Evolutionary conservation across 1,140 invertebrate species (phyloP).

Genomic region (Lepidotrigona ventralis): DNA sequence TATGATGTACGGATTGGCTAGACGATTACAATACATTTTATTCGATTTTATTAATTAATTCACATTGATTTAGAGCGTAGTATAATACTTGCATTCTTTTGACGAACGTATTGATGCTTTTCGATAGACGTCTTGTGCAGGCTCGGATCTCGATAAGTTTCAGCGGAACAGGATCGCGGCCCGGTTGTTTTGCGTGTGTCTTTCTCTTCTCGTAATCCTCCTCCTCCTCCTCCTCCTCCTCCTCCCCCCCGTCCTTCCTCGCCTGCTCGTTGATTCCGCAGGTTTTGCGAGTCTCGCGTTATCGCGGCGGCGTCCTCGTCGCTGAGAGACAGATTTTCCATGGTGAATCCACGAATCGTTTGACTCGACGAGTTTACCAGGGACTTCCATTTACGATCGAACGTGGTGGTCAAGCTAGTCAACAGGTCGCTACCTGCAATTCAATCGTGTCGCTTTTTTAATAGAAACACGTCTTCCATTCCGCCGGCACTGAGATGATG

Average conservation of each 20-base stretch:
- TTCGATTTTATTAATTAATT: neutral
- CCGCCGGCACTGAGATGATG: too few relatives aligned
- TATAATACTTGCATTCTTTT: slow-evolving; percentile 68
- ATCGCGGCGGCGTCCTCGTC: slow-evolving; percentile 44
- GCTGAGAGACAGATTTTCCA: slow-evolving; percentile 55
- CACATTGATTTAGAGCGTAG: neutral
- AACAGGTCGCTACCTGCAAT: slow-evolving; percentile 84
- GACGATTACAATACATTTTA: neutral
- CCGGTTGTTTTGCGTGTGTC: neutral
- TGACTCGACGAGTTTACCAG: slow-evolving; percentile 79
- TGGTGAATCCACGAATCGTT: slow-evolving; percentile 56
- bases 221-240: too few relatives aligned
- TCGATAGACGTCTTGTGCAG: slow-evolving; percentile 74
- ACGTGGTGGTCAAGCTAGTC: slow-evolving; percentile 86
- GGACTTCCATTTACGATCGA: slow-evolving; percentile 87
- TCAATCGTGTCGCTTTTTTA: slow-evolving; percentile 1
- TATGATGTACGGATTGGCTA: neutral
- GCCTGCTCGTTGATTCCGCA: neutral
- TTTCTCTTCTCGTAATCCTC: slow-evolving; percentile 38
- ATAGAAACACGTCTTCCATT: neutral
- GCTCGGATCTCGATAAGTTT: slow-evolving; percentile 76
- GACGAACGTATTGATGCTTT: slow-evolving; percentile 58
- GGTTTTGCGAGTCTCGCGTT: slow-evolving; percentile 20
- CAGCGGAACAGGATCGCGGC: slow-evolving; percentile 25
- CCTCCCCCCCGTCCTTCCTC: neutral